phyloP scores from a whole-genome alignment of 2,797 vertebrate species.

The Etheostoma nigrum region DNA sequence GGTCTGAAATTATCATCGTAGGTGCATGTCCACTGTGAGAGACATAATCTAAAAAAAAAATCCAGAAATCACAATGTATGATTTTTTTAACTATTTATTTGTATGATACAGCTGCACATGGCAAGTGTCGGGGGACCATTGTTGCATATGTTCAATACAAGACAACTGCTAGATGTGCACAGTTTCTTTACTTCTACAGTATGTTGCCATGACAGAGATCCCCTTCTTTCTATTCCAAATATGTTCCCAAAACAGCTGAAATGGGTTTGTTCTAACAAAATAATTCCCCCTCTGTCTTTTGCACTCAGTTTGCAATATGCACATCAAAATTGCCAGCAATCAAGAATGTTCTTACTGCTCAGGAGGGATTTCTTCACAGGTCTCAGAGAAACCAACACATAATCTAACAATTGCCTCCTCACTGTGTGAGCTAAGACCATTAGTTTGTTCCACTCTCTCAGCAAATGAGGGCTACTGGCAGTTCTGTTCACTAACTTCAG shows the following conservation, averaged over 20 bases:
- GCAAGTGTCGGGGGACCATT: neutral
- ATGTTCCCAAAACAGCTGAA: slow-evolving; percentile 29
- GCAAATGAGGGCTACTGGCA: slow-evolving; percentile 55
- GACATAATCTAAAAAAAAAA: no score
- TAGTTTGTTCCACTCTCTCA: slow-evolving; percentile 48
- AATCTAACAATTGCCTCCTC: slow-evolving; percentile 57
- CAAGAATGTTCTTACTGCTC: slow-evolving; percentile 48
- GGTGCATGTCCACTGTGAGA: no score
- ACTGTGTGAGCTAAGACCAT: slow-evolving; percentile 52
- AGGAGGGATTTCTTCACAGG: slow-evolving; percentile 56
- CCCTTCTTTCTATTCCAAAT: slow-evolving; percentile 3
- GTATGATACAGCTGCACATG: no score
- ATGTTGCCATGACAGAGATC: slow-evolving; percentile 3
- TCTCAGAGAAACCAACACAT: slow-evolving; percentile 51
- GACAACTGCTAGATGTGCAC: neutral
- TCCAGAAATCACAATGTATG: no score
- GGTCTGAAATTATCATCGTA: no score
- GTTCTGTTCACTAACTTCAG: slow-evolving; percentile 45
- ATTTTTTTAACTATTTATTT: no score
- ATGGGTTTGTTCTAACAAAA: slow-evolving; percentile 33
- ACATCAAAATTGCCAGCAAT: slow-evolving; percentile 39
- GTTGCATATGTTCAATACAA: neutral
- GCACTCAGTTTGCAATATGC: slow-evolving; percentile 40
- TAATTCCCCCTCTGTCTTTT: slow-evolving; percentile 10
- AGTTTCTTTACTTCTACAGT: slow-evolving; percentile 12